Evolutionary conservation across 2,797 vertebrate genomes (phyloP).

Genomic region (Arnoldichthys spilopterus): DNA sequence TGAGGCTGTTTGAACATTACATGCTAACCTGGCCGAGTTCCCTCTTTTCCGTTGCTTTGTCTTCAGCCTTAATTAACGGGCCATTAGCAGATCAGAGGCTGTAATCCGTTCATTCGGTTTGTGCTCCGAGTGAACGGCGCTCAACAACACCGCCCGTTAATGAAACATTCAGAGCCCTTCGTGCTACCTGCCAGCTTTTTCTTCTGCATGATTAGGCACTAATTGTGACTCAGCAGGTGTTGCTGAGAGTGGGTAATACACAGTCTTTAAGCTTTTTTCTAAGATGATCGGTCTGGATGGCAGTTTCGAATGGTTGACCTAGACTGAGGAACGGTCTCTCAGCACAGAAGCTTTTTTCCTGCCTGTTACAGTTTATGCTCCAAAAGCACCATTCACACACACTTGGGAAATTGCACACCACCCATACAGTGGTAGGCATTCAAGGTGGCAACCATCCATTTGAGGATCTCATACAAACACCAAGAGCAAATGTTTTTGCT

Average conservation of each 20-base stretch:
- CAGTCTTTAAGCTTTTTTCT: background rate
- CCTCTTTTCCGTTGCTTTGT: background rate
- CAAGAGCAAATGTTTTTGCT: no score
- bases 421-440: no score
- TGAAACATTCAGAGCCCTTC: background rate
- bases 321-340: background rate
- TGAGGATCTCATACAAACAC: no score
- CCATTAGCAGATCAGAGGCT: constrained; percentile 11
- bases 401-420: no score
- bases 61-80: constrained; percentile 4
- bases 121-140: background rate
- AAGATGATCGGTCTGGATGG: no score
- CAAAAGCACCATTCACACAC: no score
- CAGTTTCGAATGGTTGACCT: background rate
- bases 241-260: background rate
- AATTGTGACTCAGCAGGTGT: background rate
- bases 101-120: background rate
- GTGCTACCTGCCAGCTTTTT: background rate
- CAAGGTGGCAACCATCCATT: no score
- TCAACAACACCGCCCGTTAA: background rate
- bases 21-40: background rate
- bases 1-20: no score
- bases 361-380: background rate
- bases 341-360: no score
- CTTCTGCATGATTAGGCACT: background rate